phyloP scores from a whole-genome alignment of 2,113 vertebrate species.

The Seriola rivoliana region DNA sequence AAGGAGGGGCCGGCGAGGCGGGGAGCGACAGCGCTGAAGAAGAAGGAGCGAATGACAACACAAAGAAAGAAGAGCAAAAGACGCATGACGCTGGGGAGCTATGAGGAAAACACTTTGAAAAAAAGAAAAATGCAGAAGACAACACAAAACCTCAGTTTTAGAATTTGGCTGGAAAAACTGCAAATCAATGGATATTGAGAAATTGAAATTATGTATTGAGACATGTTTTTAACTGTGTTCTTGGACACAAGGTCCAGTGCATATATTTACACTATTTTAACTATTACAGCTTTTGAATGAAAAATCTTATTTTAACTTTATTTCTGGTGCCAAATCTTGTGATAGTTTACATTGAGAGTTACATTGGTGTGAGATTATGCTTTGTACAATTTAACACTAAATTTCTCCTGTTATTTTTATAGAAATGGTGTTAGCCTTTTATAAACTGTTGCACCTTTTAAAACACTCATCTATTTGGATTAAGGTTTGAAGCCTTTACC shows the following conservation, averaged over 20 bases:
- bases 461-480: not conserved
- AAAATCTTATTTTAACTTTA: not conserved
- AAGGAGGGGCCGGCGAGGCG: constrained; percentile 55
- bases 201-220: not conserved
- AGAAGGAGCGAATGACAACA: not conserved
- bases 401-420: constrained; percentile 7
- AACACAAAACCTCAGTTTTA: constrained; percentile 34
- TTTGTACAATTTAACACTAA: not conserved
- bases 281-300: not conserved
- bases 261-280: not conserved
- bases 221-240: not conserved
- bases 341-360: not conserved
- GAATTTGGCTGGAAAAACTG: not conserved
- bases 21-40: not conserved
- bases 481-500: not conserved
- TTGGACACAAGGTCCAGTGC: too few relatives aligned
- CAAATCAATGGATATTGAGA: not conserved
- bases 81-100: constrained; percentile 84
- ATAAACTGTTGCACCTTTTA: constrained; percentile 23
- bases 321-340: constrained; percentile 3
- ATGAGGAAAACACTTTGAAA: constrained; percentile 59
- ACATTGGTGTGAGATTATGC: not conserved
- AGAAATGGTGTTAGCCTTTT: constrained; percentile 7
- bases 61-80: constrained; percentile 8
- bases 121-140: constrained; percentile 6